Evolutionary conservation across 2,797 vertebrate genomes (phyloP).

Genomic region (Poeciliopsis presidionis): DNA sequence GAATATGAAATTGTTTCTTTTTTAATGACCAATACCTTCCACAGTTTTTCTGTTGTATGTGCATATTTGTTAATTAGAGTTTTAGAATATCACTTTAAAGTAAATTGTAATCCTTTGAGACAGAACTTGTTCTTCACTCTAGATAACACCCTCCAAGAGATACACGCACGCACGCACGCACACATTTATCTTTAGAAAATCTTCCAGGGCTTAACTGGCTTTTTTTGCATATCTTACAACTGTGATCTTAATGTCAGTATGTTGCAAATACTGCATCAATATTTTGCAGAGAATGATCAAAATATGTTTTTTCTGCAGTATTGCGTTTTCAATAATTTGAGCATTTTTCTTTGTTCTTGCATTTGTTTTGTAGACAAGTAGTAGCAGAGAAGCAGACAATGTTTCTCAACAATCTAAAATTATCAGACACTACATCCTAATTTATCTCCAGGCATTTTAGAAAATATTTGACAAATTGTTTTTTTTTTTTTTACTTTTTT

Average conservation of each 20-base stretch:
- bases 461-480: not conserved
- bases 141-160: not conserved
- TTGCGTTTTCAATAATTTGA: slow-evolving; percentile 5
- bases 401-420: slow-evolving; percentile 14
- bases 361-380: slow-evolving; percentile 24
- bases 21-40: not conserved
- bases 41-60: not conserved
- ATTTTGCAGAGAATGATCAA: not conserved
- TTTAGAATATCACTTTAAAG: not conserved
- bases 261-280: not conserved
- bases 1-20: not conserved
- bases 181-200: not conserved
- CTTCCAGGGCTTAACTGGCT: not conserved
- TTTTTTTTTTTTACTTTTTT: not conserved
- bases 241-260: slow-evolving; percentile 33
- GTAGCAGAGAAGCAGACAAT: slow-evolving; percentile 30
- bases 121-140: not conserved
- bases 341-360: not conserved
- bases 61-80: not conserved
- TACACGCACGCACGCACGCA: not conserved
- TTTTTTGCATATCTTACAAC: slow-evolving; percentile 45
- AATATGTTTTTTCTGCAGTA: not conserved
- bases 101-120: not conserved
- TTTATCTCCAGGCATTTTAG: not conserved
- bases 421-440: slow-evolving; percentile 3